Evolutionary conservation across 2,113 vertebrate species (phyloP).

Genomic region (Vulpes vulpes): DNA sequence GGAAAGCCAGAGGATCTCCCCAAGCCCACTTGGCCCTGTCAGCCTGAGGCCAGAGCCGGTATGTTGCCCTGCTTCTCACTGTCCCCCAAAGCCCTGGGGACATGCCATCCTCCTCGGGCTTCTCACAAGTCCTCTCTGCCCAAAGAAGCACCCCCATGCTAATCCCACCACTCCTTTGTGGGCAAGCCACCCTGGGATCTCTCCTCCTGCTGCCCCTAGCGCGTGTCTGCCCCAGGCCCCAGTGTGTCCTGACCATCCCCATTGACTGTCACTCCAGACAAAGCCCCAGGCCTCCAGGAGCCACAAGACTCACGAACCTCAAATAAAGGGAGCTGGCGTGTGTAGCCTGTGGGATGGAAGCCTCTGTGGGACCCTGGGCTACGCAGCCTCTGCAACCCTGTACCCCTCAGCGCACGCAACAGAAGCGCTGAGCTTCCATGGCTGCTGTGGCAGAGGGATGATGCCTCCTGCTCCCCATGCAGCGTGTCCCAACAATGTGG

Average conservation of each 20-base stretch:
- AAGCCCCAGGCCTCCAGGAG: neutral
- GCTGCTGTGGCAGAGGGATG: neutral
- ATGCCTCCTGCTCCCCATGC: neutral
- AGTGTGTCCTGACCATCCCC: neutral
- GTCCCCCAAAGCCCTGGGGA: neutral
- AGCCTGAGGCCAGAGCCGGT: neutral
- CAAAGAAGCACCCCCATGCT: neutral
- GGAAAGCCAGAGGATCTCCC: neutral
- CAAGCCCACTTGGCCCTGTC: rapidly evolving
- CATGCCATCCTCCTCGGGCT: neutral
- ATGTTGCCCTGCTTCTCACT: rapidly evolving
- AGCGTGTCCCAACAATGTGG: neutral
- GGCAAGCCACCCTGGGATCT: neutral
- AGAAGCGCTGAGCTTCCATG: rapidly evolving
- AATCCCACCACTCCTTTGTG: neutral
- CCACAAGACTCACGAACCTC: neutral
- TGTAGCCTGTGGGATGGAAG: neutral
- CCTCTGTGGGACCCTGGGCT: no score
- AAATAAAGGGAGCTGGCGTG: neutral
- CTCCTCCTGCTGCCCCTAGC: rapidly evolving
- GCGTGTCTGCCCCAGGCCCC: neutral
- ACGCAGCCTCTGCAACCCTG: neutral
- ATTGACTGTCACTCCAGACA: neutral
- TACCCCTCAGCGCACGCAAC: rapidly evolving
- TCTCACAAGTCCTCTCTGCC: neutral